phyloP scores from a whole-genome alignment of 2,113 vertebrate genomes.

The Calonectris borealis region DNA sequence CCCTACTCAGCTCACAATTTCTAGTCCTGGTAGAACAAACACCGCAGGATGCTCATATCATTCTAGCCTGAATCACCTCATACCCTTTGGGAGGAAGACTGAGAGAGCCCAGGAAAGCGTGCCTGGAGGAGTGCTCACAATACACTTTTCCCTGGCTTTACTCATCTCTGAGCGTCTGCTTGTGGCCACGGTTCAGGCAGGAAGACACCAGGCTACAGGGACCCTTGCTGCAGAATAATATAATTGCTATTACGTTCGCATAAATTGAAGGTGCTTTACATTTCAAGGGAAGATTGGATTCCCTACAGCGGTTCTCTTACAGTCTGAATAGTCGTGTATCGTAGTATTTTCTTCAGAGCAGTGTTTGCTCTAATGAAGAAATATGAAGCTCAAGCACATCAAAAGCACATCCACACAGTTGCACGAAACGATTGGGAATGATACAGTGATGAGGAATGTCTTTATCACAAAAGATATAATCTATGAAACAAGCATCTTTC shows the following conservation, averaged over 20 bases:
- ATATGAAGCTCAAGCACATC: not conserved
- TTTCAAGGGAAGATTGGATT: slow-evolving; percentile 10
- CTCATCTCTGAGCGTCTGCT: not conserved
- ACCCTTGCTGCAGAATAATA: not conserved
- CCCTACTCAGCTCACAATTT: not conserved
- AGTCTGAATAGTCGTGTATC: not conserved
- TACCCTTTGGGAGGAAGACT: not conserved
- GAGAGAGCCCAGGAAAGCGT: not conserved
- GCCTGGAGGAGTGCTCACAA: not conserved
- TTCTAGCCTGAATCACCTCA: not conserved
- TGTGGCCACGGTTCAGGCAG: not conserved
- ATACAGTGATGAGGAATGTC: not conserved
- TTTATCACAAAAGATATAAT: not conserved
- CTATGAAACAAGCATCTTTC: not conserved
- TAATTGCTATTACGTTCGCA: not conserved
- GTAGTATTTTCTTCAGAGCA: not conserved
- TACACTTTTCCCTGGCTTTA: not conserved
- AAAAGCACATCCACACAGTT: not conserved
- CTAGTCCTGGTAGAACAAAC: not conserved
- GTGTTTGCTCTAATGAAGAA: not conserved
- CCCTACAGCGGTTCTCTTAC: not conserved
- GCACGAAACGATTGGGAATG: not conserved
- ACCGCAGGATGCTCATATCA: not conserved
- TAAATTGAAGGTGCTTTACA: not conserved
- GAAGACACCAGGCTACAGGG: not conserved